Evolutionary conservation across 2,113 vertebrate species (phyloP).

Genomic region (Montifringilla adamsi): DNA sequence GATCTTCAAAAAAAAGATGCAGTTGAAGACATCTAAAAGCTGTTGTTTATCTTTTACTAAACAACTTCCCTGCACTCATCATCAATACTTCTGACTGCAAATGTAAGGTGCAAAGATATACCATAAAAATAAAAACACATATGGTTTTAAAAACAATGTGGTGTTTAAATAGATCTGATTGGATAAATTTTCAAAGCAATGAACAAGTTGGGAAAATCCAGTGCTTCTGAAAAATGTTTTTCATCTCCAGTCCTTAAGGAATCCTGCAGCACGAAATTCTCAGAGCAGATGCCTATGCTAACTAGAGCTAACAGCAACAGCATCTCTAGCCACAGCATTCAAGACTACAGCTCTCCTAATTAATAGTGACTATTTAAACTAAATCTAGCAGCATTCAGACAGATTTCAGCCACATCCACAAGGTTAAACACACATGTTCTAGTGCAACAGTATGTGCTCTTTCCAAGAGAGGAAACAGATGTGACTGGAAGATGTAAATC

Average conservation of each 20-base stretch:
- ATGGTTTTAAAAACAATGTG: background rate
- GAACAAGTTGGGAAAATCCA: background rate
- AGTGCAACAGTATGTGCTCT: background rate
- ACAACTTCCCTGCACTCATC: background rate
- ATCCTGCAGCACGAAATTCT: background rate
- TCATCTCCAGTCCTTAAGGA: background rate
- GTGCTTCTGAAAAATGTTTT: background rate
- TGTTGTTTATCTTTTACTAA: background rate
- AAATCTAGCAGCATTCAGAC: background rate
- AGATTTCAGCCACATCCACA: background rate
- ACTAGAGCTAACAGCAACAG: background rate
- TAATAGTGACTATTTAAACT: background rate
- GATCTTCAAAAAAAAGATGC: background rate
- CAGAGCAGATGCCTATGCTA: background rate
- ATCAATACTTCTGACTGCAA: background rate
- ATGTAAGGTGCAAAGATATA: background rate
- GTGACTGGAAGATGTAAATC: background rate
- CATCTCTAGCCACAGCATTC: background rate
- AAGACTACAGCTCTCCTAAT: background rate
- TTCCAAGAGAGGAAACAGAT: background rate
- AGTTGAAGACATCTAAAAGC: background rate
- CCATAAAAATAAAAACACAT: background rate
- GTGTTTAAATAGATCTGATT: background rate
- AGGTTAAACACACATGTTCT: background rate
- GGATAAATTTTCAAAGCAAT: background rate